Conservation (phyloP, 2,888 invertebrate genomes). For the Patella caerulea region DNA sequence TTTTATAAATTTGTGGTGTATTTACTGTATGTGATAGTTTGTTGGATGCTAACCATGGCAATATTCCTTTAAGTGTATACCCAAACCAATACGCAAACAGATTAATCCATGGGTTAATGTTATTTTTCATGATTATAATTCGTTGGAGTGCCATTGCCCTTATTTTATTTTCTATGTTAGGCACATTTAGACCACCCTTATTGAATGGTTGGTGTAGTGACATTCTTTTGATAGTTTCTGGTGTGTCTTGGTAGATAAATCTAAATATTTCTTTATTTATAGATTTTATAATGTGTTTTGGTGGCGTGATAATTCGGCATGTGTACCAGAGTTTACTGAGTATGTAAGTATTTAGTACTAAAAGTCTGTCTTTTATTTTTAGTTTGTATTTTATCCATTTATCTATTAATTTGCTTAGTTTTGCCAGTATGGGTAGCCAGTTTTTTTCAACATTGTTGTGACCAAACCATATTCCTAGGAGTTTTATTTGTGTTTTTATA, state of each 20-base stretch:
- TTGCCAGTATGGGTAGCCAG: not conserved
- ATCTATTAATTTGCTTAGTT: not conserved
- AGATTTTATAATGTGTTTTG: not conserved
- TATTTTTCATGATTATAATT: no score
- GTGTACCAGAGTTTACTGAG: not conserved
- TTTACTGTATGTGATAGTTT: no score
- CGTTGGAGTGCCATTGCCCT: no score
- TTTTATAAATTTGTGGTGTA: not conserved
- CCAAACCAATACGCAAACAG: not conserved
- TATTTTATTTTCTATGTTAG: not conserved
- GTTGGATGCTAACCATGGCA: not conserved
- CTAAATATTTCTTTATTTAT: not conserved
- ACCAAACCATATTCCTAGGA: not conserved
- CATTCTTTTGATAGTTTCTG: not conserved
- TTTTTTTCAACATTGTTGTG: not conserved
- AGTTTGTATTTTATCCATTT: not conserved
- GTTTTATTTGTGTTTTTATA: not conserved
- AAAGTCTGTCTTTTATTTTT: not conserved
- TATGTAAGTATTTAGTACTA: not conserved
- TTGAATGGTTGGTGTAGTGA: not conserved
- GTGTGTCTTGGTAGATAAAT: not conserved
- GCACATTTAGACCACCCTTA: not conserved
- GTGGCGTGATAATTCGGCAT: not conserved
- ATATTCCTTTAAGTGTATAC: not conserved
- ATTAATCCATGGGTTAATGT: not conserved